These are phyloP conservation scores for Empidonax alnorum DNA, from an alignment of 2,113 vertebrate species.

Conservation along the genomic window DNA sequence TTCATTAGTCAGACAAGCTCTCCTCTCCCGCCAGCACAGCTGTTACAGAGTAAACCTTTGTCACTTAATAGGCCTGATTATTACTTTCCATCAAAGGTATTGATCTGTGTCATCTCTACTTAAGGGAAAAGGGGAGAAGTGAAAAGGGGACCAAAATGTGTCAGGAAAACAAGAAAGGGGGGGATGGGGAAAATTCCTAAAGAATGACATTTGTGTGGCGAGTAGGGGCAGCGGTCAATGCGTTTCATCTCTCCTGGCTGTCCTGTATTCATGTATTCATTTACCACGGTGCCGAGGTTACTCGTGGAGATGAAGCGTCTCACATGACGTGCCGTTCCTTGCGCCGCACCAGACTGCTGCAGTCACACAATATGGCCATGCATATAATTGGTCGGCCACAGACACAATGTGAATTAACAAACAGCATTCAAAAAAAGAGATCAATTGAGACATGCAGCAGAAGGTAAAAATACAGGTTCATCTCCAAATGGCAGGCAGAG, in stretches of 20 bases:
- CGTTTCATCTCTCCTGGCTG: conserved; percentile 16
- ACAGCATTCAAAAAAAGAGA: conserved; percentile 20
- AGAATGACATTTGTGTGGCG: background rate
- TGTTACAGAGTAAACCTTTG: conserved; percentile 99
- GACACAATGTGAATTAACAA: conserved; percentile 58
- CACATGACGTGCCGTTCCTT: conserved; percentile 18
- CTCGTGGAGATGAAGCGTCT: conserved; percentile 41
- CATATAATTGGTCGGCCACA: conserved; percentile 32
- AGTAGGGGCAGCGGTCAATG: conserved; percentile 4
- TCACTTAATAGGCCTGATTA: conserved; percentile 99
- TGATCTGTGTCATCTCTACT: conserved; percentile 95
- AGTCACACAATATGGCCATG: conserved; percentile 61
- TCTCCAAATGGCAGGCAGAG: background rate
- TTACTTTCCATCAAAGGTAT: conserved; percentile 98
- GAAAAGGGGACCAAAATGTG: conserved; percentile 59
- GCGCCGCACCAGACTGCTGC: conserved; percentile 19
- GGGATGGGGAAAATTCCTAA: background rate
- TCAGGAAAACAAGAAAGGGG: conserved; percentile 49
- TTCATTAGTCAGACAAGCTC: conserved; percentile 99
- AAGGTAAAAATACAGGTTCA: conserved; percentile 54
- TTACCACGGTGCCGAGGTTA: background rate
- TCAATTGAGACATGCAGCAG: conserved; percentile 47
- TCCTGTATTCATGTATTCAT: background rate
- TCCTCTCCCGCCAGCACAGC: conserved; percentile 98
- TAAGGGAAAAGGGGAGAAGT: conserved; percentile 80